A percentile compares a stretch with the other conserved stretches of the same genome.
Evolutionary conservation across 2,797 vertebrate species (phyloP).

Genomic region (Luscinia megarhynchos): DNA sequence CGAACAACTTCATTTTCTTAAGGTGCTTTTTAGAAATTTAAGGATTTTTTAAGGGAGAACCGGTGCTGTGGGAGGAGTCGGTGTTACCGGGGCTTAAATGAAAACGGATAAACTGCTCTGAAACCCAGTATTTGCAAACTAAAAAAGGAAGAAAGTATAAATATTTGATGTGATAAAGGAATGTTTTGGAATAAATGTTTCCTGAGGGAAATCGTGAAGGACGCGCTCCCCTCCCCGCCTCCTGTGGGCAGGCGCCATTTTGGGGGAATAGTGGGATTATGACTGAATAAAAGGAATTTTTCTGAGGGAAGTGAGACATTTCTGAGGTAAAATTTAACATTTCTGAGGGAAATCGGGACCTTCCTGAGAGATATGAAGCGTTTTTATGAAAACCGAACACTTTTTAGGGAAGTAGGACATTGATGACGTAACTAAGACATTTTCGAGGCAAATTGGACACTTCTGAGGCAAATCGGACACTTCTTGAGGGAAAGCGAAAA

Average conservation of each 20-base stretch:
- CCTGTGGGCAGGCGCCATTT: background rate
- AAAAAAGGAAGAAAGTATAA: background rate
- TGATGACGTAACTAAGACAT: rapidly evolving
- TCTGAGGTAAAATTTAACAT: background rate
- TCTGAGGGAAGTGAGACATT: background rate
- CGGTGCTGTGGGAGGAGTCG: background rate
- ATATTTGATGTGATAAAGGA: background rate
- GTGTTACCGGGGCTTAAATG: background rate
- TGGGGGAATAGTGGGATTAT: rapidly evolving
- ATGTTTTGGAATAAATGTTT: background rate
- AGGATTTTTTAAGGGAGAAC: background rate
- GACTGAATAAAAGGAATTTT: background rate
- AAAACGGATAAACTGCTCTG: background rate
- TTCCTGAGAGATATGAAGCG: background rate
- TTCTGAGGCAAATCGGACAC: background rate
- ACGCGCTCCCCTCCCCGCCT: rapidly evolving
- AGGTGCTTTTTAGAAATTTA: background rate
- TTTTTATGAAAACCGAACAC: background rate
- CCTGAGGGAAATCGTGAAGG: background rate
- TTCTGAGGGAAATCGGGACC: background rate
- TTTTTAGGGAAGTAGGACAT: background rate
- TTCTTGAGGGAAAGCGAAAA: background rate
- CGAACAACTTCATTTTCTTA: background rate
- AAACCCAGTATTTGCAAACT: background rate
- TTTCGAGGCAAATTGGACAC: background rate